phyloP scores from a whole-genome alignment of 2,797 vertebrate genomes.

The Crocodylus rhombifer region DNA sequence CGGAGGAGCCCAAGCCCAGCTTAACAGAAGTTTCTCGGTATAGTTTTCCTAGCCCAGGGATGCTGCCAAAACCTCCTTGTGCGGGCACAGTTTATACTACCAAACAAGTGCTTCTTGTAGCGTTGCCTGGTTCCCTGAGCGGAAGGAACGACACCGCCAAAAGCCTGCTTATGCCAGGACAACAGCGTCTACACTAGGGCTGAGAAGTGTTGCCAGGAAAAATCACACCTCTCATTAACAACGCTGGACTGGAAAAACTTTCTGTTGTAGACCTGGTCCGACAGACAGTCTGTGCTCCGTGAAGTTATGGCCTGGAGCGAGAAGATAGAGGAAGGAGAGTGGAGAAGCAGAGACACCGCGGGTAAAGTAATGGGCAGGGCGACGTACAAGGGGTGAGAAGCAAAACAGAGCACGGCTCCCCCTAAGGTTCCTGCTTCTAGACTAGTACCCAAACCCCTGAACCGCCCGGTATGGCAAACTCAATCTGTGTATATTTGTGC shows the following conservation, averaged over 20 bases:
- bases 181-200: neutral
- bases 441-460: neutral
- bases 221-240: neutral
- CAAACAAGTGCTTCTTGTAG: neutral
- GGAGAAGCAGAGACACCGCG: neutral
- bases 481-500: neutral
- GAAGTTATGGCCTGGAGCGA: neutral
- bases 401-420: neutral
- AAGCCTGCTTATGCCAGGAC: too few species aligned
- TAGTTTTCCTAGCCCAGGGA: too few species aligned
- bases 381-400: neutral
- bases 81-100: neutral
- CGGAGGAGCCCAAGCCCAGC: neutral
- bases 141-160: too few species aligned
- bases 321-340: neutral
- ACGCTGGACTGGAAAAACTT: neutral
- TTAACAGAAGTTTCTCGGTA: neutral
- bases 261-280: neutral
- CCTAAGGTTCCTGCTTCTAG: neutral
- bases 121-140: neutral
- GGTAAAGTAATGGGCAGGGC: neutral
- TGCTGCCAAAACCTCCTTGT: too few species aligned
- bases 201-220: neutral
- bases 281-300: neutral
- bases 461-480: neutral